These are phyloP conservation scores for Drosophila kurseongensis DNA, from an alignment of 1,140 invertebrate genomes.

Conservation along the genomic window DNA sequence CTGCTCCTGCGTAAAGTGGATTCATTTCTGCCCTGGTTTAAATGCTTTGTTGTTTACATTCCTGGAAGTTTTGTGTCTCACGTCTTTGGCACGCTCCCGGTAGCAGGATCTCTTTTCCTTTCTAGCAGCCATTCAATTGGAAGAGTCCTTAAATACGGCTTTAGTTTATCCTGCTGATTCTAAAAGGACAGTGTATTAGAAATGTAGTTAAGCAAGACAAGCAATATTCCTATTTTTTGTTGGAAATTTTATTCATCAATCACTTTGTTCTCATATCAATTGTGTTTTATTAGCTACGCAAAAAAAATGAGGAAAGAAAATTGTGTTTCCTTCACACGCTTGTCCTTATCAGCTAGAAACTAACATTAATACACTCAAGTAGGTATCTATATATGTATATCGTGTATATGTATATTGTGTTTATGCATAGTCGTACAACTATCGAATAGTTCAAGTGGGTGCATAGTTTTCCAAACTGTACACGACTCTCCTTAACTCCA, in stretches of 20 bases:
- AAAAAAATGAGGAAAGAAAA: constrained; percentile 57
- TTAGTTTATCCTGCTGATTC: too few relatives aligned
- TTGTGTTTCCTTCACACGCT: constrained; percentile 41
- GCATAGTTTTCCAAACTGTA: constrained; percentile 21
- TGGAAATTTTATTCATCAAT: constrained; percentile 73
- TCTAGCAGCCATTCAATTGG: constrained; percentile 45
- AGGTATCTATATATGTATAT: constrained; percentile 16
- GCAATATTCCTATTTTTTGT: constrained; percentile 1
- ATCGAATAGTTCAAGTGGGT: constrained; percentile 52
- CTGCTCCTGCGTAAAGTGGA: constrained; percentile 62
- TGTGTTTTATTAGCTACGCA: constrained; percentile 74
- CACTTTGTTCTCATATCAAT: constrained; percentile 78
- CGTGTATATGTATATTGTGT: constrained; percentile 25
- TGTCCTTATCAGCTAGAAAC: constrained; percentile 56
- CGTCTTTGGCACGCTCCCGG: constrained; percentile 46
- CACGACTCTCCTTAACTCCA: constrained; percentile 32
- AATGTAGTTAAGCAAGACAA: too few relatives aligned
- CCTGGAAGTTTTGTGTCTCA: constrained; percentile 76
- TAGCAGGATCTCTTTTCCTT: not conserved
- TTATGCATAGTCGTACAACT: constrained; percentile 20
- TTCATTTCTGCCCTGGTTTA: constrained; percentile 72
- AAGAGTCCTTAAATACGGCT: constrained; percentile 29
- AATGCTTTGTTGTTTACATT: constrained; percentile 82
- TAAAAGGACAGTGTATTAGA: not conserved
- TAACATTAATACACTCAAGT: constrained; percentile 70